Evolutionary conservation across 2,797 vertebrate species (phyloP).

Genomic region (Echiichthys vipera): DNA sequence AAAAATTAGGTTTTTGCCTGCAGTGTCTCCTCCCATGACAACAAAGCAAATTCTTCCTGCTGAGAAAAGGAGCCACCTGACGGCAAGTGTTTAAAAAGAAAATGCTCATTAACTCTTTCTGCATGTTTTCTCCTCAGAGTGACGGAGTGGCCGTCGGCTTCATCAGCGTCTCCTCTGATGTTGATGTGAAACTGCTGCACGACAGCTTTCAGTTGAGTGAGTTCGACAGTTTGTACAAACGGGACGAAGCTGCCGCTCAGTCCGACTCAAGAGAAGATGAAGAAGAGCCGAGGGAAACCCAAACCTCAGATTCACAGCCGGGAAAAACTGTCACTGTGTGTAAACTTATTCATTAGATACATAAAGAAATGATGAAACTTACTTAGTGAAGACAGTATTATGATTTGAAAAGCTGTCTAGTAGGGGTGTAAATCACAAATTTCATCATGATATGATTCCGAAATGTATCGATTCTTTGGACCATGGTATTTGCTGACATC

Average conservation of each 20-base stretch:
- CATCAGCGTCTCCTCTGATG: conserved; percentile 84
- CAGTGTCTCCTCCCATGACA: too few relatives aligned
- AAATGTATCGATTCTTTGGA: too few relatives aligned
- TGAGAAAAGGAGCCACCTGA: not conserved
- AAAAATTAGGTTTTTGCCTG: too few relatives aligned
- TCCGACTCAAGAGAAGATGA: not conserved
- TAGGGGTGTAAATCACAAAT: too few relatives aligned
- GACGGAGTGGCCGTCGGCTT: conserved; percentile 86
- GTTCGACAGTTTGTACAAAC: conserved; percentile 85
- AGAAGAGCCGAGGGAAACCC: not conserved
- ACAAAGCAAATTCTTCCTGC: too few relatives aligned
- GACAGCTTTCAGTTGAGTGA: conserved; percentile 86
- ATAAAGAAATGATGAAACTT: not conserved
- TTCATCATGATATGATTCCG: too few relatives aligned
- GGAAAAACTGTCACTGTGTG: not conserved
- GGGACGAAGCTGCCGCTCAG: not conserved
- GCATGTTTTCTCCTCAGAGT: conserved; percentile 76
- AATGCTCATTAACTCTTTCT: not conserved
- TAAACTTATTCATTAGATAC: too few relatives aligned
- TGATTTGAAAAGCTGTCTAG: not conserved
- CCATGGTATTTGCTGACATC: too few relatives aligned
- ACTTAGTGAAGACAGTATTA: too few relatives aligned
- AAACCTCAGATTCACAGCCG: not conserved
- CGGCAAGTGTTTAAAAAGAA: not conserved
- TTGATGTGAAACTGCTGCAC: conserved; percentile 83